phyloP scores from a whole-genome alignment of 1,140 invertebrate species.

The Drosophila busckii region DNA sequence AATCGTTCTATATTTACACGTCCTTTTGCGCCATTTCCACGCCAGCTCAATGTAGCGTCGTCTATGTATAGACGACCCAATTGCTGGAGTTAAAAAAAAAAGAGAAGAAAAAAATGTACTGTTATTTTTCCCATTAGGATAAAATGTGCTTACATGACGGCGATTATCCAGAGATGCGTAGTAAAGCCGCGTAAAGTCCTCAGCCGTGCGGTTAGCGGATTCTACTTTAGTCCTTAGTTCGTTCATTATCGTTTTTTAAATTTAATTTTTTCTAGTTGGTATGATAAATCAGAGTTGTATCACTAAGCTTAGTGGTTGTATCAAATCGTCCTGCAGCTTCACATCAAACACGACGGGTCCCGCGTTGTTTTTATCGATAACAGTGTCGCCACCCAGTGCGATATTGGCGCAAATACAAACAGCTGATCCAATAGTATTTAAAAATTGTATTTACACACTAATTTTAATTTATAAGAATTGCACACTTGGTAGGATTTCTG shows the following conservation, averaged over 20 bases:
- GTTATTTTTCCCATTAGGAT: conserved; percentile 15
- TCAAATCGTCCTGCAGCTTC: too few relatives aligned
- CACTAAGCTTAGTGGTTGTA: too few relatives aligned
- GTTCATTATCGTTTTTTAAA: background rate
- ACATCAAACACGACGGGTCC: too few relatives aligned
- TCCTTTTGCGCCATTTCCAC: conserved; percentile 88
- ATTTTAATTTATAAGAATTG: too few relatives aligned
- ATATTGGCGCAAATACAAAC: too few relatives aligned
- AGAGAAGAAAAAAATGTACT: background rate
- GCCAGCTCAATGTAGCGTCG: conserved; percentile 89
- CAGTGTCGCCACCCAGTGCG: too few relatives aligned
- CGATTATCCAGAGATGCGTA: conserved; percentile 90
- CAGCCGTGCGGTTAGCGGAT: conserved; percentile 86
- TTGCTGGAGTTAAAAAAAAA: too few relatives aligned
- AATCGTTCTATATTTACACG: conserved; percentile 89
- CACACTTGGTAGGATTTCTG: too few relatives aligned
- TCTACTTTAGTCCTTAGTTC: conserved; percentile 82
- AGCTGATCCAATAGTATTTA: too few relatives aligned
- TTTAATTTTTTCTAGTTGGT: background rate
- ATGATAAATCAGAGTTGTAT: too few relatives aligned
- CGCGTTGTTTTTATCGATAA: too few relatives aligned
- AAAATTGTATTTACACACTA: too few relatives aligned
- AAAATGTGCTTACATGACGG: conserved; percentile 84
- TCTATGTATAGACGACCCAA: conserved; percentile 89
- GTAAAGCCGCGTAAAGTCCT: conserved; percentile 90